Conservation (phyloP, 2,113 vertebrate genomes). For the Isichthys henryi region DNA sequence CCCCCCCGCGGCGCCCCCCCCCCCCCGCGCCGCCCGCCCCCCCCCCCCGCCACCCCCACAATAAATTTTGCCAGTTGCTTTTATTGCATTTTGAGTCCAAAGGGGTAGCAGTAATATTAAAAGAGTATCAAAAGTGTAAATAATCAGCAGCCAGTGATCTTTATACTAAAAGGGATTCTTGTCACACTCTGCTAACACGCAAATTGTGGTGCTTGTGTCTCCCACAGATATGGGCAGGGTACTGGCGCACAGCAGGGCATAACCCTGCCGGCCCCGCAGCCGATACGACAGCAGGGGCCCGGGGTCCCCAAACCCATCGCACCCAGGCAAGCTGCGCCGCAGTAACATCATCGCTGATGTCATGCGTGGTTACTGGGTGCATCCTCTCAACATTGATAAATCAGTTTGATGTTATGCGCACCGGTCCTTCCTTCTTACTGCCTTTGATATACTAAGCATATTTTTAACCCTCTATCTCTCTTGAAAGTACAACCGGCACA, state of each 20-base stretch:
- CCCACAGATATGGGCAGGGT: conserved; percentile 45
- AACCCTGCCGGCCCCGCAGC: neutral
- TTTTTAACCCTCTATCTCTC: neutral
- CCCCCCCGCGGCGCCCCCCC: too few species aligned
- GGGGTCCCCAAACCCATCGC: conserved; percentile 58
- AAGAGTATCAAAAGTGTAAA: neutral
- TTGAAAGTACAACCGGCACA: neutral
- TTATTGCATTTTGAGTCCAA: neutral
- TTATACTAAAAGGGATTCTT: neutral
- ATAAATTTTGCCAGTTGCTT: neutral
- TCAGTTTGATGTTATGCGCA: neutral
- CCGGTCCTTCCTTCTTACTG: neutral
- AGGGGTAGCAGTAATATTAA: neutral
- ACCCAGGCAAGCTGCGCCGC: neutral
- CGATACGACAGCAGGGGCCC: conserved; percentile 45
- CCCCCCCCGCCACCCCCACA: too few species aligned
- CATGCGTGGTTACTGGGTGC: neutral
- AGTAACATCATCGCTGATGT: neutral
- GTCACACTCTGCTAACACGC: neutral
- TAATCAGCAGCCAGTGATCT: neutral
- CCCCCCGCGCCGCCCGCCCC: too few species aligned
- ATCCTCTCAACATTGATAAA: neutral
- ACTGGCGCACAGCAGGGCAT: conserved; percentile 23
- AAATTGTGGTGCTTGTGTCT: conserved; percentile 8
- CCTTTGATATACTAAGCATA: neutral